phyloP scores from a whole-genome alignment of 2,797 vertebrate genomes.

The Zalophus californianus region DNA sequence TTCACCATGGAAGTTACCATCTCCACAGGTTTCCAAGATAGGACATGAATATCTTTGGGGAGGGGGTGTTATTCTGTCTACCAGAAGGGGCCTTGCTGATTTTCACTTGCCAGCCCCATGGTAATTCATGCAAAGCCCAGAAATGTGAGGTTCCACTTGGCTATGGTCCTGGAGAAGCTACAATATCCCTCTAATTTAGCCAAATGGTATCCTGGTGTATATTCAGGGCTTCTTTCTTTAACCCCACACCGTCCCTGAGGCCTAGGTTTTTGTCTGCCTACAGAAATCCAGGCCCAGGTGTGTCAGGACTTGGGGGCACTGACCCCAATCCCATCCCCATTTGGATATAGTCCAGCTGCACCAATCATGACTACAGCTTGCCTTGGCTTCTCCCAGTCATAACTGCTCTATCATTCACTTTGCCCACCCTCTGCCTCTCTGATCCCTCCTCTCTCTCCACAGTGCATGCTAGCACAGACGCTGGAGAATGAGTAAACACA shows the following conservation, averaged over 20 bases:
- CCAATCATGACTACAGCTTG: accelerated
- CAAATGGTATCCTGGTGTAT: accelerated
- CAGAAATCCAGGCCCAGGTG: not conserved
- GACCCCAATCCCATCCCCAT: too few species aligned
- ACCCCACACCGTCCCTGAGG: accelerated
- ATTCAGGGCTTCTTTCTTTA: not conserved
- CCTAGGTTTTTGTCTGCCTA: accelerated
- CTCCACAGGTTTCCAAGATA: not conserved
- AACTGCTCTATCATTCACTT: not conserved
- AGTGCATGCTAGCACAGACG: accelerated
- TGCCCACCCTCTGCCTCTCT: accelerated
- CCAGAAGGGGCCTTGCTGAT: not conserved
- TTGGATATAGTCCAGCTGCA: not conserved
- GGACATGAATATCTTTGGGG: accelerated
- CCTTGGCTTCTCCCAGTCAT: not conserved
- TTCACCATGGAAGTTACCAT: not conserved
- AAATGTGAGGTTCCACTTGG: not conserved
- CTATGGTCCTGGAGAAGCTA: not conserved
- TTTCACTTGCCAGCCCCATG: accelerated
- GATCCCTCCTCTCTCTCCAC: accelerated
- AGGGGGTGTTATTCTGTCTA: not conserved
- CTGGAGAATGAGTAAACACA: not conserved
- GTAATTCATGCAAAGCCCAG: accelerated
- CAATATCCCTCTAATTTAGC: accelerated
- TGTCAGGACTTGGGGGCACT: accelerated